These are phyloP conservation scores for Myrmophylax atrothorax DNA, from an alignment of 2,113 vertebrate genomes.

Conservation along the genomic window DNA sequence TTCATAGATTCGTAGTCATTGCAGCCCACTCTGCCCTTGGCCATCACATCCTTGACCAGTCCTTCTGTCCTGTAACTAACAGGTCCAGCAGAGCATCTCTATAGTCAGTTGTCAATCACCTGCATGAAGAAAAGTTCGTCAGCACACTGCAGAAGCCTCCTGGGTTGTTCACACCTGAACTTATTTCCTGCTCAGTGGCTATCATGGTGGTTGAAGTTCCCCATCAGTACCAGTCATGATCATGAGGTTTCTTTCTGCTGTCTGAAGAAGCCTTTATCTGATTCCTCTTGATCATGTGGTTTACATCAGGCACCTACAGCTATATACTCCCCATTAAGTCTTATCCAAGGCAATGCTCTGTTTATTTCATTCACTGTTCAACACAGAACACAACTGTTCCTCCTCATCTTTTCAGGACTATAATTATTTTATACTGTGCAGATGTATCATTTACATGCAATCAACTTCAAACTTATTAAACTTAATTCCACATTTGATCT, in stretches of 20 bases:
- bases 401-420: not conserved
- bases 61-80: not conserved
- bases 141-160: not conserved
- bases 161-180: not conserved
- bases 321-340: fast-evolving
- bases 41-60: not conserved
- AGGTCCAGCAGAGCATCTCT: not conserved
- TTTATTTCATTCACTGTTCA: not conserved
- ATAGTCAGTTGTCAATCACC: not conserved
- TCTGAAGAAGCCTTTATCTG: not conserved
- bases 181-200: not conserved
- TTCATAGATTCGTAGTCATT: not conserved
- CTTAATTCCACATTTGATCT: not conserved
- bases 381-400: not conserved
- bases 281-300: not conserved
- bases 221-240: not conserved
- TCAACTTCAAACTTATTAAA: not conserved
- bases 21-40: not conserved
- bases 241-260: not conserved
- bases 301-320: not conserved
- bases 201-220: not conserved
- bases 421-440: not conserved
- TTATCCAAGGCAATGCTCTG: not conserved
- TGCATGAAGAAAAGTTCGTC: not conserved
- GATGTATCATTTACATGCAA: not conserved